phyloP scores from a whole-genome alignment of 2,797 vertebrate genomes.

The Hapalemur alaotrensis region DNA sequence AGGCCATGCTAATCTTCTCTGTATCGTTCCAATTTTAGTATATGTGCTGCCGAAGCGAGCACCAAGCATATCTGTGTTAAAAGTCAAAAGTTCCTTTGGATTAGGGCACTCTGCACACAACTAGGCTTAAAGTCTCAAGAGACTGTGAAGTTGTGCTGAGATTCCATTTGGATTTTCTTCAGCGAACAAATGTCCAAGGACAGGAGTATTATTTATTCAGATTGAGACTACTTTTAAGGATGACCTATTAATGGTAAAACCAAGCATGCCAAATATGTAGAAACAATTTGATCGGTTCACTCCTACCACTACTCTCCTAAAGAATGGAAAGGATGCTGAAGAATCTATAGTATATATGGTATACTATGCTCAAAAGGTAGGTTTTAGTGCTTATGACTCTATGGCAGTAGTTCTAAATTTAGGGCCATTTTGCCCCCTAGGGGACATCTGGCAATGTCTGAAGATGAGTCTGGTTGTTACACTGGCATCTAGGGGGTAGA shows the following conservation, averaged over 20 bases:
- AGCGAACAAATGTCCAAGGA: constrained; percentile 16
- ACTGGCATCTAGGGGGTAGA: background rate
- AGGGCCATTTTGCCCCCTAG: background rate
- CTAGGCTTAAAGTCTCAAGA: background rate
- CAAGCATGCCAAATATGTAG: background rate
- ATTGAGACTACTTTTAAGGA: background rate
- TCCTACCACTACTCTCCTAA: background rate
- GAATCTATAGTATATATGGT: background rate
- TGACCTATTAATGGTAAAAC: background rate
- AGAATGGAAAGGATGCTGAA: background rate
- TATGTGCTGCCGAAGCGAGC: too few relatives aligned
- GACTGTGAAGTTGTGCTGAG: background rate
- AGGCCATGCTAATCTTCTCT: too few relatives aligned
- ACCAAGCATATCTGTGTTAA: background rate
- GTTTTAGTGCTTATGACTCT: background rate
- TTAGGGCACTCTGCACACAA: background rate
- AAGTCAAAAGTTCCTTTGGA: background rate
- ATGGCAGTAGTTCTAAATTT: background rate
- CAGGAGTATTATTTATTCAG: background rate
- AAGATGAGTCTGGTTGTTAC: background rate
- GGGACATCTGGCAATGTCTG: background rate
- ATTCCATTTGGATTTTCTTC: background rate
- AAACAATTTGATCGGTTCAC: background rate
- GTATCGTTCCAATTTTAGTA: too few relatives aligned
- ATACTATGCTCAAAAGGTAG: background rate